A percentile compares a stretch with the other conserved stretches of the same genome.
phyloP scores from a whole-genome alignment of 1,140 invertebrate genomes.

The Cotesia typhae region DNA sequence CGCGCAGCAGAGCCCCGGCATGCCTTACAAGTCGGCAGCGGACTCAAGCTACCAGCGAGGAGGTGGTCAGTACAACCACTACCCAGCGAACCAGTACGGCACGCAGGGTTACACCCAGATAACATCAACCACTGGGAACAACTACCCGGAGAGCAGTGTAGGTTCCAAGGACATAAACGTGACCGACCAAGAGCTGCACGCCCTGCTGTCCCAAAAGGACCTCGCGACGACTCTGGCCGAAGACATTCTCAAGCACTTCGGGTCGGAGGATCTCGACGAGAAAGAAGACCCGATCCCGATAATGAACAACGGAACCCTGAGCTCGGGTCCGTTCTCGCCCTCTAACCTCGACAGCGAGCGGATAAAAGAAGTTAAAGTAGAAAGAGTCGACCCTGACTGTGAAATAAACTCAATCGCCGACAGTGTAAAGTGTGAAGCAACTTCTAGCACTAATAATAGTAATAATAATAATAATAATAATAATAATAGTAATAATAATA shows the following conservation, averaged over 20 bases:
- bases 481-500: conserved; percentile 34
- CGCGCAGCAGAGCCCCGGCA: conserved; percentile 62
- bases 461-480: conserved; percentile 11
- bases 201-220: conserved; percentile 76
- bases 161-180: conserved; percentile 64
- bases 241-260: conserved; percentile 84
- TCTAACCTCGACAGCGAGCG: conserved; percentile 63
- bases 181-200: conserved; percentile 77
- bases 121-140: conserved; percentile 57
- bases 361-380: conserved; percentile 55
- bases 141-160: conserved; percentile 57
- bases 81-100: conserved; percentile 52
- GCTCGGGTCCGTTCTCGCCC: conserved; percentile 69
- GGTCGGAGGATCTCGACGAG: conserved; percentile 74
- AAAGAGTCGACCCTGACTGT: conserved; percentile 37
- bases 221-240: conserved; percentile 83
- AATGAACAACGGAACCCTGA: conserved; percentile 60
- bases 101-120: conserved; percentile 63
- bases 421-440: conserved; percentile 58
- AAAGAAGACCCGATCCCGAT: conserved; percentile 69
- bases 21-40: conserved; percentile 65
- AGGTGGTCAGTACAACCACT: conserved; percentile 39
- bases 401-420: conserved; percentile 37
- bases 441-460: conserved; percentile 57
- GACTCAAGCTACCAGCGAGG: conserved; percentile 55